A percentile compares a stretch with the other conserved stretches of the same genome.
phyloP scores from a whole-genome alignment of 2,888 invertebrate species.

The Apocheima hispidaria region DNA sequence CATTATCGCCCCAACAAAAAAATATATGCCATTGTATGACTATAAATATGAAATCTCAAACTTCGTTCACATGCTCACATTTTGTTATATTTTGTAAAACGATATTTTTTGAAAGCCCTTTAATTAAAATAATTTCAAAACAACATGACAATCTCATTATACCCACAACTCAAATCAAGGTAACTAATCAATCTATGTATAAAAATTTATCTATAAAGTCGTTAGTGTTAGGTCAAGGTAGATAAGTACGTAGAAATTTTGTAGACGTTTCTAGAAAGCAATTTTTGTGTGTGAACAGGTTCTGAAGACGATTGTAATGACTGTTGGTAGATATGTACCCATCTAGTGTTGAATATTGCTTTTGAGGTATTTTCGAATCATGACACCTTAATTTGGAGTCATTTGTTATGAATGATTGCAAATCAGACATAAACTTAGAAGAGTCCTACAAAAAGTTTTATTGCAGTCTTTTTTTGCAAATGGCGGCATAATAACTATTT shows the following conservation, averaged over 20 bases:
- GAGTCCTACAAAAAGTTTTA: no score
- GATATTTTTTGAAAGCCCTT: not conserved
- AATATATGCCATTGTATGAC: not conserved
- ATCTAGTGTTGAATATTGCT: not conserved
- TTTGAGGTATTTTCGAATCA: conserved; percentile 9
- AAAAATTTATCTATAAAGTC: no score
- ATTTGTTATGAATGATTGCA: no score
- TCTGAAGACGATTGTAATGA: conserved; percentile 32
- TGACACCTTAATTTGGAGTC: conserved; percentile 47
- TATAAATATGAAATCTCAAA: not conserved
- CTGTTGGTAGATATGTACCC: not conserved
- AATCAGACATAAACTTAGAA: no score
- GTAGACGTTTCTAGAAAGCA: conserved; percentile 65
- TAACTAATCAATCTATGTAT: conserved; percentile 22
- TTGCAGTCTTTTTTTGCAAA: no score
- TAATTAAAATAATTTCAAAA: not conserved
- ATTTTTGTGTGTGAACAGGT: conserved; percentile 62
- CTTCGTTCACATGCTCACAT: not conserved
- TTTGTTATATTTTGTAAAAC: not conserved
- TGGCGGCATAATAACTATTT: no score
- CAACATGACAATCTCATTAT: conserved; percentile 18
- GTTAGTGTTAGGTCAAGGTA: conserved; percentile 35
- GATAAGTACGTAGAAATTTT: conserved; percentile 27
- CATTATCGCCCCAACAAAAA: not conserved
- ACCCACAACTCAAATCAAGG: conserved; percentile 41